These are phyloP conservation scores for Brachyptera putata DNA, from an alignment of 2,888 invertebrate species.

Conservation along the genomic window DNA sequence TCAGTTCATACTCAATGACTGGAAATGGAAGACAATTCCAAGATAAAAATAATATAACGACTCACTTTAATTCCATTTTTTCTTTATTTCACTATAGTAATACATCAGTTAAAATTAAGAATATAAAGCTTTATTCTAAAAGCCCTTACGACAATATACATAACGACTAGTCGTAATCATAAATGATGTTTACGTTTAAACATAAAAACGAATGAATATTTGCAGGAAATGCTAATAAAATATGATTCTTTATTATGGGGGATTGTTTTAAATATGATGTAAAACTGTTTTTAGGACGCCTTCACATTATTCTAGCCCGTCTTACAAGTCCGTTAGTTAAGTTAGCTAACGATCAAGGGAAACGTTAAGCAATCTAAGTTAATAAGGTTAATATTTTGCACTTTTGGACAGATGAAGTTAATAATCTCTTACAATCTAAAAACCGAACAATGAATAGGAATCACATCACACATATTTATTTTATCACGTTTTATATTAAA, in stretches of 20 bases:
- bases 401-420: too few relatives aligned
- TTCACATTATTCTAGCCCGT: not conserved
- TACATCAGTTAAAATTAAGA: slow-evolving; percentile 8
- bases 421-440: not conserved
- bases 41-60: slow-evolving; percentile 18
- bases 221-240: slow-evolving; percentile 7
- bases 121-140: slow-evolving; percentile 1
- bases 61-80: slow-evolving; percentile 15
- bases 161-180: slow-evolving; percentile 10
- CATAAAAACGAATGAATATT: slow-evolving; percentile 18
- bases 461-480: not conserved
- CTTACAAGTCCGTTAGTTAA: not conserved
- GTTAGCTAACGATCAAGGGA: not conserved
- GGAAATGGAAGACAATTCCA: not conserved
- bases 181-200: slow-evolving; percentile 17
- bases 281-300: not conserved
- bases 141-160: slow-evolving; percentile 11
- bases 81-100: not conserved
- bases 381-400: not conserved
- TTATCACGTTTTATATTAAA: slow-evolving; percentile 12
- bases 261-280: slow-evolving; percentile 18
- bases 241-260: slow-evolving; percentile 5
- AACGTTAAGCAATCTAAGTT: slow-evolving; percentile 1
- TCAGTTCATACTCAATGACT: not conserved
- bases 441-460: not conserved